Conservation (phyloP, 2,888 invertebrate genomes). For the Xylota sylvarum region DNA sequence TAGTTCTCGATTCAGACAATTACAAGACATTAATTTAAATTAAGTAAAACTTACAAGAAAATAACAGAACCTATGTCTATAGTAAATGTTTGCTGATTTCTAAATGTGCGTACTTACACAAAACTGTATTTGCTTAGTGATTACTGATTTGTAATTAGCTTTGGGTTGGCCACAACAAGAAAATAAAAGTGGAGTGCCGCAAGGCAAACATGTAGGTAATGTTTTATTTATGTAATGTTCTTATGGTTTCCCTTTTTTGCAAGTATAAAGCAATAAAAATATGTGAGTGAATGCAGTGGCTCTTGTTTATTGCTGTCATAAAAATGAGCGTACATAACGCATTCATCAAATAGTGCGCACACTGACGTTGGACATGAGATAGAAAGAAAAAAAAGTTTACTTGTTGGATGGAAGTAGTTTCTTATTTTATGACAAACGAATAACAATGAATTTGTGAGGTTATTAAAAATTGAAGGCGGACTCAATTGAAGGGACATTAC, state of each 20-base stretch:
- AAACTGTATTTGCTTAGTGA: neutral
- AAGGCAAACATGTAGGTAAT: conserved; percentile 28
- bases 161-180: conserved; percentile 13
- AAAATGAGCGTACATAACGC: conserved; percentile 4
- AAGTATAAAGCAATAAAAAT: neutral
- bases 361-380: neutral
- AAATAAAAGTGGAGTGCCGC: conserved; percentile 35
- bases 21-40: conserved; percentile 32
- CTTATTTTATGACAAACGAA: conserved; percentile 23
- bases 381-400: neutral
- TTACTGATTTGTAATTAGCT: conserved; percentile 29
- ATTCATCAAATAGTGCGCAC: conserved; percentile 8
- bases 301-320: conserved; percentile 25
- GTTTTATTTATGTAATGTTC: conserved; percentile 29
- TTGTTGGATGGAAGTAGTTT: neutral
- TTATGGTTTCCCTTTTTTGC: conserved; percentile 10
- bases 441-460: conserved; percentile 25
- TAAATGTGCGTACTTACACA: neutral
- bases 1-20: neutral
- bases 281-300: conserved; percentile 5
- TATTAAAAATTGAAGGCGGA: conserved; percentile 29
- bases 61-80: no score
- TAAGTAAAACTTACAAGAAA: conserved; percentile 12
- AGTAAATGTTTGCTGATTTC: conserved; percentile 36
- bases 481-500: conserved; percentile 46